phyloP scores from a whole-genome alignment of 2,888 invertebrate genomes.

The Callinectes sapidus region DNA sequence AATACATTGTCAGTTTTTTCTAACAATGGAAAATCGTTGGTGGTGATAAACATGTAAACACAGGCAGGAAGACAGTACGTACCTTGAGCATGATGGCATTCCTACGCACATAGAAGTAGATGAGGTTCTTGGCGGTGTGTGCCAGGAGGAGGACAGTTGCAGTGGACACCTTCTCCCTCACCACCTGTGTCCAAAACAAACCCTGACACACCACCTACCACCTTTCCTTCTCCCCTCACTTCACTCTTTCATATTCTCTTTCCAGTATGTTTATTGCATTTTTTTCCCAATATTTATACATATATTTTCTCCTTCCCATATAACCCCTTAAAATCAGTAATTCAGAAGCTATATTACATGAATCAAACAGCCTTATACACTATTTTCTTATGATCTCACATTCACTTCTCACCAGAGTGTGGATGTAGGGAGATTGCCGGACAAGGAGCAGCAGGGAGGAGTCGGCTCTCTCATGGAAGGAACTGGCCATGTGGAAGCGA shows the following conservation, averaged over 20 bases:
- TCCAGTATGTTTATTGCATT: slow-evolving; percentile 78
- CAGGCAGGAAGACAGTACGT: slow-evolving; percentile 44
- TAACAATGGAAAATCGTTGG: no score
- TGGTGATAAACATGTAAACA: no score
- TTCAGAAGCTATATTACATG: no score
- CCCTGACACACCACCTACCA: not conserved
- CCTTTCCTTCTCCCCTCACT: not conserved
- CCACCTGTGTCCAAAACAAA: slow-evolving; percentile 77
- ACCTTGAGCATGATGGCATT: slow-evolving; percentile 83
- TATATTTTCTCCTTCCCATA: no score
- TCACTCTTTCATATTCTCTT: slow-evolving; percentile 76
- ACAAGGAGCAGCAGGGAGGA: slow-evolving; percentile 82
- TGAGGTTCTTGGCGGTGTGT: slow-evolving; percentile 81
- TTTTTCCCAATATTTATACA: no score
- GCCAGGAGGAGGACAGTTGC: slow-evolving; percentile 85
- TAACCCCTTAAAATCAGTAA: not conserved
- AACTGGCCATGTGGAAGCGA: slow-evolving; percentile 81
- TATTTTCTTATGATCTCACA: no score
- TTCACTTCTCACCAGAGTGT: slow-evolving; percentile 80
- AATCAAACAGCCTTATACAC: no score
- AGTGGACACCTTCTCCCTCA: slow-evolving; percentile 87
- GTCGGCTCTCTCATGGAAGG: slow-evolving; percentile 85
- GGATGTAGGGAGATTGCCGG: slow-evolving; percentile 82
- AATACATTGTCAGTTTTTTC: not conserved
- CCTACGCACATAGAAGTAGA: slow-evolving; percentile 81